phyloP scores from a whole-genome alignment of 2,113 vertebrate genomes.

The Dicentrarchus labrax region DNA sequence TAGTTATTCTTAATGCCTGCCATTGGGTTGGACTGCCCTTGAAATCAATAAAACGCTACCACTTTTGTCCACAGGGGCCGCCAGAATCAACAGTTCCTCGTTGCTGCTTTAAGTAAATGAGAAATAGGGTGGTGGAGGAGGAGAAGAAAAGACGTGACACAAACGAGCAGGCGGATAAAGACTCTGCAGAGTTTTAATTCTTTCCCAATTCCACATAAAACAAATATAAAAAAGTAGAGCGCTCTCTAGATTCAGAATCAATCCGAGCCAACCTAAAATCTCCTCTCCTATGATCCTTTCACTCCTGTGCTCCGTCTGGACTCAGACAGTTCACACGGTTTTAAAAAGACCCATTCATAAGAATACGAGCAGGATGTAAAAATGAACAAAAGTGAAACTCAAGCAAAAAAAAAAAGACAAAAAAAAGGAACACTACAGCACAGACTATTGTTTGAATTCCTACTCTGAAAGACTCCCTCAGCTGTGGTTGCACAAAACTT shows the following conservation, averaged over 20 bases:
- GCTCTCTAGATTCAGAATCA: conserved; percentile 51
- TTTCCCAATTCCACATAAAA: conserved; percentile 78
- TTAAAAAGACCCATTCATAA: conserved; percentile 71
- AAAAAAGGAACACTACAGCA: conserved; percentile 33
- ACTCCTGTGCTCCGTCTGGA: conserved; percentile 17
- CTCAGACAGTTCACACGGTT: conserved; percentile 22
- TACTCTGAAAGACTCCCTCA: conserved; percentile 32
- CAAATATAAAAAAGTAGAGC: conserved; percentile 79
- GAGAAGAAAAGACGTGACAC: neutral
- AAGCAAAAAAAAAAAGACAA: neutral
- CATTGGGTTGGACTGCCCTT: too few relatives aligned
- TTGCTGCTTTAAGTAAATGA: too few relatives aligned
- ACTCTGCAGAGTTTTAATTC: conserved; percentile 73
- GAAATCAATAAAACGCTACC: too few relatives aligned
- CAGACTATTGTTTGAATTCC: conserved; percentile 14
- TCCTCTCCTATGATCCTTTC: neutral
- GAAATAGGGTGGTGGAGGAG: too few relatives aligned
- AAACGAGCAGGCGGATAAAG: conserved; percentile 49
- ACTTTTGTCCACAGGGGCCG: too few relatives aligned
- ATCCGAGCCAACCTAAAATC: conserved; percentile 36
- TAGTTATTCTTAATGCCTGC: too few relatives aligned
- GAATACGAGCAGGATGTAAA: conserved; percentile 51
- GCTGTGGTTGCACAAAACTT: conserved; percentile 15
- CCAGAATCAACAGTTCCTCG: too few relatives aligned
- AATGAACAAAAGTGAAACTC: conserved; percentile 22